Percentiles rank a stretch among this genome's conserved stretches.
Conservation (phyloP, 2,113 vertebrate genomes). For the Forbesichthys agassizii region DNA sequence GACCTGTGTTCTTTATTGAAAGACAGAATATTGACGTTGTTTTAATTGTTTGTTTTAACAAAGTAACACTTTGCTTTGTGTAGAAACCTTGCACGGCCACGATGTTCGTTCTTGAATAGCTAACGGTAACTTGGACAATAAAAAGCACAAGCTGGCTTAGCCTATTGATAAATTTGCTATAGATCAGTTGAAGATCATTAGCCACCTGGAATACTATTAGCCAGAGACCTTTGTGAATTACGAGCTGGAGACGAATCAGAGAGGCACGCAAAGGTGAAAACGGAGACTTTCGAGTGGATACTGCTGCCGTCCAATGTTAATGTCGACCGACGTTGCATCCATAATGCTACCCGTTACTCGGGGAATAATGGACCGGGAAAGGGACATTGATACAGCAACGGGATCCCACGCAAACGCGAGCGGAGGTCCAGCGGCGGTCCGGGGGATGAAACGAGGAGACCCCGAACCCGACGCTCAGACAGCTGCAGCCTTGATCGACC, state of each 20-base stretch:
- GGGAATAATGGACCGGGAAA: slow-evolving; percentile 76
- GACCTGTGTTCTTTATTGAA: slow-evolving; percentile 55
- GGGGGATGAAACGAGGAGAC: slow-evolving; percentile 78
- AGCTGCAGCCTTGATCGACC: slow-evolving; percentile 62
- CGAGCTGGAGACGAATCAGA: slow-evolving; percentile 30
- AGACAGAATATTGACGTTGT: slow-evolving; percentile 45
- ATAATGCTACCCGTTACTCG: slow-evolving; percentile 76
- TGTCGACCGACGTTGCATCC: slow-evolving; percentile 80
- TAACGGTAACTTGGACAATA: slow-evolving; percentile 52
- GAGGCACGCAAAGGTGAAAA: slow-evolving; percentile 11
- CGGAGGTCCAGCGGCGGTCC: slow-evolving; percentile 66
- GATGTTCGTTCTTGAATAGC: slow-evolving; percentile 48
- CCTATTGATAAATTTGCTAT: slow-evolving; percentile 38
- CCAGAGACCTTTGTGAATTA: slow-evolving; percentile 25
- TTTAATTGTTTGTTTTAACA: slow-evolving; percentile 22
- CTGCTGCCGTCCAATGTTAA: slow-evolving; percentile 74
- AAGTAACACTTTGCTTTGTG: slow-evolving; percentile 14
- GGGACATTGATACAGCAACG: slow-evolving; percentile 68
- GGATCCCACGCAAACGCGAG: slow-evolving; percentile 55
- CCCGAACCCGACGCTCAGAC: slow-evolving; percentile 77
- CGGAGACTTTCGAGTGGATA: slow-evolving; percentile 46
- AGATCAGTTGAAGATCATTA: slow-evolving; percentile 34
- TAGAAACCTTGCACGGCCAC: slow-evolving; percentile 17
- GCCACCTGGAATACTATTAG: slow-evolving; percentile 17
- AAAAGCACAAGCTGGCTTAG: slow-evolving; percentile 35